Evolutionary conservation across 2,797 vertebrate genomes (phyloP), one percentile per base, ranked within the genome.

Genomic region (Premnoplex brunnescens): DNA sequence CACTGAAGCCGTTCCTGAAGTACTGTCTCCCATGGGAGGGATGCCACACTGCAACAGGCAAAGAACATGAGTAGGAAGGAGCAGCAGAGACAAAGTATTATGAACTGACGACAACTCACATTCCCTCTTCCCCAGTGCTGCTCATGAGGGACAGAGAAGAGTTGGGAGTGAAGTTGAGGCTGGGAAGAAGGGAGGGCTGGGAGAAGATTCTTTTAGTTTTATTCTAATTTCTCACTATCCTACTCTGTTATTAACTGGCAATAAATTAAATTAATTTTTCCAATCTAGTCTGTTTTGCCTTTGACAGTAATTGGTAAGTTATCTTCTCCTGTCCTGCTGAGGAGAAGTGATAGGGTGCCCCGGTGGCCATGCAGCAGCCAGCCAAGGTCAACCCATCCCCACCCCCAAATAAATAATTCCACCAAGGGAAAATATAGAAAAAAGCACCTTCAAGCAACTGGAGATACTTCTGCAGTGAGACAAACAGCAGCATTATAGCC

Each of bases 221-320:
- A 1, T 59, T 84, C 48, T 46, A 77, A 60, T 84, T 84, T 85
- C 32, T 63, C 24, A 52, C 34, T 77, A 36, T 69, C 28, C 6
- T 67, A 46, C 17, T 66, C 60, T 55, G 28, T 63, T 81, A 75
- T 43, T 78, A 91, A 67, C 5, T 82, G 36, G 12, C 44, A 82
- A 63, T 46, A 81, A 84, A 91, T 68, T 36, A 56, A 52, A 88
- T 39, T 37, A 49, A 52, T 91, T 81, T 93, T n/a, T 43, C 43
- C 39, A 87, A n/a, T 71, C 62, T 71, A 69, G n/a, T 44, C 82
- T 71, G 60, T 66, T 94, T 78, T 85, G 46, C 19, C 22, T 54
- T 41, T 60, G 67, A 73, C 48, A 55, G 41, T 15, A 60, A 39
- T 11, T 79, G 39, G 30, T 23, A 28, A 79, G 28, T 24, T 26